phyloP scores from a whole-genome alignment of 2,113 vertebrate genomes.

The Seriola dumerili region DNA sequence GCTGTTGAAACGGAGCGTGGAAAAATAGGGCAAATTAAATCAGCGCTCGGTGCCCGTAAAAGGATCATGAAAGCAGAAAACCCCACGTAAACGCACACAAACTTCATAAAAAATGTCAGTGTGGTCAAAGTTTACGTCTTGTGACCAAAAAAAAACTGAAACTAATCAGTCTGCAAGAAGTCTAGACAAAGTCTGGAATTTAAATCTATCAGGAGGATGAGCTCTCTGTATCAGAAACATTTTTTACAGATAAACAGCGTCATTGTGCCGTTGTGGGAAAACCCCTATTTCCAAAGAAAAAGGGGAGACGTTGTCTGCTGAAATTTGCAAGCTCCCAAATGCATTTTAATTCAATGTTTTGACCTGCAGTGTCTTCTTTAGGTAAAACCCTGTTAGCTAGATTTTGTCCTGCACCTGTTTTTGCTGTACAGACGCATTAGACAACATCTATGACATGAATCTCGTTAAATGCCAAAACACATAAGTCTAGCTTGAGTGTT shows the following conservation, averaged over 20 bases:
- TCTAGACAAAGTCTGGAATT: slow-evolving; percentile 25
- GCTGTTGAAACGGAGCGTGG: background rate
- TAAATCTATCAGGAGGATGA: slow-evolving; percentile 2
- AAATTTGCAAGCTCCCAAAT: background rate
- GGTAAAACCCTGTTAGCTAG: background rate
- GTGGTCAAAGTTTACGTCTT: background rate
- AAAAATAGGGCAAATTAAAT: background rate
- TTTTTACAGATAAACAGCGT: background rate
- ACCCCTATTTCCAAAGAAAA: background rate
- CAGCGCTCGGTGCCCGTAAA: background rate
- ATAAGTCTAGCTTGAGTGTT: background rate
- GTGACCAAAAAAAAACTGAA: background rate
- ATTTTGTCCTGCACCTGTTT: background rate
- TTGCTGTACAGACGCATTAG: background rate
- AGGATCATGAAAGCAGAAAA: background rate
- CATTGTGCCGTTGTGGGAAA: slow-evolving; percentile 29
- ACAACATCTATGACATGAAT: background rate
- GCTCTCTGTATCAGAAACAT: background rate
- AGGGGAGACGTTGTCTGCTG: background rate
- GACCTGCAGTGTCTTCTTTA: background rate
- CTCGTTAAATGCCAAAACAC: background rate
- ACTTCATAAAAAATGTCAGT: background rate
- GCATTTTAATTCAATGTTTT: background rate
- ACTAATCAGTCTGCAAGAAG: background rate
- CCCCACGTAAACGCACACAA: background rate